These are phyloP conservation scores for Crioceris asparagi DNA, from an alignment of 2,888 invertebrate genomes.

Conservation along the genomic window DNA sequence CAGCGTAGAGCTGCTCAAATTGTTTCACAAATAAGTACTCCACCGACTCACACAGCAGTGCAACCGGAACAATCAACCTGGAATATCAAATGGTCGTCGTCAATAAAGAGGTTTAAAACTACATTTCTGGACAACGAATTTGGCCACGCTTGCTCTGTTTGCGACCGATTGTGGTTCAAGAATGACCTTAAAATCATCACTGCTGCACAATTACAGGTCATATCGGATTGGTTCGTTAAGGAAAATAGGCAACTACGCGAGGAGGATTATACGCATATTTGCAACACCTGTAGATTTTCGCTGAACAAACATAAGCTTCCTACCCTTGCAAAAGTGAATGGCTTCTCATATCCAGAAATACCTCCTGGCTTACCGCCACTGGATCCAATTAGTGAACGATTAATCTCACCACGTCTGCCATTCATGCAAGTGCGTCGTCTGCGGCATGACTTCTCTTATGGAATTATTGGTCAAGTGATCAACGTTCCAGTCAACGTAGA, in stretches of 20 bases:
- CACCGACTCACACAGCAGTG: no score
- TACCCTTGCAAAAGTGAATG: neutral
- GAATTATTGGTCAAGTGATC: conserved; percentile 3
- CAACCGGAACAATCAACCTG: no score
- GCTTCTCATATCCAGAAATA: conserved; percentile 1
- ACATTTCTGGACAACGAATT: no score
- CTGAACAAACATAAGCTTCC: conserved; percentile 2
- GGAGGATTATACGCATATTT: no score
- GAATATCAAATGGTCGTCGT: no score
- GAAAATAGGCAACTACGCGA: neutral
- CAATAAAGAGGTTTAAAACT: no score
- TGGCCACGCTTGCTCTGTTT: no score
- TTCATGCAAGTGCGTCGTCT: conserved; percentile 4
- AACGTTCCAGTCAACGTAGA: conserved; percentile 2
- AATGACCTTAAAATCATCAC: conserved; percentile 1
- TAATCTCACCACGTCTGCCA: conserved; percentile 3
- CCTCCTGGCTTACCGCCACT: conserved; percentile 1
- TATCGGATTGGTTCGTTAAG: neutral
- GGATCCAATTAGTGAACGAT: neutral
- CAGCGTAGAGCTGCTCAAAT: no score
- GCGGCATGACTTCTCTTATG: conserved; percentile 2
- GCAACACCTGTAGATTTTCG: neutral
- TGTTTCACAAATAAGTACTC: no score
- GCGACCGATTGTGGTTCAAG: conserved; percentile 1
- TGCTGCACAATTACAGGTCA: neutral